phyloP scores from a whole-genome alignment of 2,797 vertebrate genomes.

The Distichodus sexfasciatus region DNA sequence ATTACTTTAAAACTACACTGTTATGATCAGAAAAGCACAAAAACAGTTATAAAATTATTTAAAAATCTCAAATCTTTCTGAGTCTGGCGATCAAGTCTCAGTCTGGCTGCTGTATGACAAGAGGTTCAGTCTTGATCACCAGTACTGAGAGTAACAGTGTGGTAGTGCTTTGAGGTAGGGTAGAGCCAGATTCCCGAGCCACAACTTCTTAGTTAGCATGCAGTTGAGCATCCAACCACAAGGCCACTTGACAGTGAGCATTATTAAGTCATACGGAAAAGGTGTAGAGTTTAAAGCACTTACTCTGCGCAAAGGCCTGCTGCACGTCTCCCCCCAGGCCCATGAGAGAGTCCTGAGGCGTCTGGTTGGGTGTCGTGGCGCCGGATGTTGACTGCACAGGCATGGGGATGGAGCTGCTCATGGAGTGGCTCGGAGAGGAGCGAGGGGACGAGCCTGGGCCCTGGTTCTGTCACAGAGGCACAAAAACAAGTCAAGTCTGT shows the following conservation, averaged over 20 bases:
- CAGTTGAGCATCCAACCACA: too few species aligned
- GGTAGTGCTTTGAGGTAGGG: too few species aligned
- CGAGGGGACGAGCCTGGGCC: constrained; percentile 91
- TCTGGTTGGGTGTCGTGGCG: constrained; percentile 89
- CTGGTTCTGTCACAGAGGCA: constrained; percentile 84
- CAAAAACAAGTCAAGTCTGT: background rate
- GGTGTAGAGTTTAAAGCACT: constrained; percentile 21
- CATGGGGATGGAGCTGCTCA: constrained; percentile 90
- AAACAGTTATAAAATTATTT: too few species aligned
- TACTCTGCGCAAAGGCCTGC: constrained; percentile 97
- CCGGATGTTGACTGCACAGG: constrained; percentile 89
- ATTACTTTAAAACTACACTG: too few species aligned
- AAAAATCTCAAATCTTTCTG: too few species aligned
- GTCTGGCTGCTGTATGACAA: background rate
- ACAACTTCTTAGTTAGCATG: too few species aligned
- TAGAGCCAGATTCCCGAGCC: too few species aligned
- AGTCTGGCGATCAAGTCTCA: too few species aligned
- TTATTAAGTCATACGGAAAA: background rate
- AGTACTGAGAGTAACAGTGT: too few species aligned
- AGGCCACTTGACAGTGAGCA: too few species aligned
- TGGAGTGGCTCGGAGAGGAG: constrained; percentile 93
- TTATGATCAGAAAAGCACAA: background rate
- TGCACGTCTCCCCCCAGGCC: constrained; percentile 97
- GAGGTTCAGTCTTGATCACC: too few species aligned
- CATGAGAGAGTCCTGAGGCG: constrained; percentile 96